Base-by-base conservation (phyloP, 2,888 invertebrate genomes). In the Drosophila austrosaltans region DNA sequence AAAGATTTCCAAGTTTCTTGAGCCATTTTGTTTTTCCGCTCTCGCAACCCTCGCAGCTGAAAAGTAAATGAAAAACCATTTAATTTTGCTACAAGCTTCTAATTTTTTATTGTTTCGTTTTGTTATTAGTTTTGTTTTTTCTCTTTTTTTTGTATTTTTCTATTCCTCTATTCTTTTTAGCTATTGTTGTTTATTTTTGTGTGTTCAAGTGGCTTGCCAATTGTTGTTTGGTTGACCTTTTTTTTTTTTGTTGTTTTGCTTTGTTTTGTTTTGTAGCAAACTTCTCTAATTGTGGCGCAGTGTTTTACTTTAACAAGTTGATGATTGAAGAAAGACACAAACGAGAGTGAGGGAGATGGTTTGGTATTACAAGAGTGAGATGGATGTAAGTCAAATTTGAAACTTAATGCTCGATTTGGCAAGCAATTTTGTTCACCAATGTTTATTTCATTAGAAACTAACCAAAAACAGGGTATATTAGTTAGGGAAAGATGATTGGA, bases 61-160 rank as follows among this genome's bases (percentile, higher is more conserved):
- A 61, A 20, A 48, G 63, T 63, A 59, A 59, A 64, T 57, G 59
- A 73, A 12, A 62, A 75, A 87, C 66, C 88, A 79, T 88, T 88
- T 85, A 86, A 86, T 80, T 77, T 85, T 59, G 78, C 80, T 82
- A 80, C 87, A 81, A 83, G 81, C 76, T 85, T 84, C 80, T 87
- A 80, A 87, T 83, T 86, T 78, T 87, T 74, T 87, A 86, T 85
- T 79, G 78, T 72, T 71, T 63, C 78, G 82, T 71, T 73, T 78
- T 87, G 74, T 82, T 80, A 77, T 82, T 79, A 63, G 70, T 68
- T 81, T 66, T 76, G 75, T 77, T 82, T 74, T 69, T 72, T 25
- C 66, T 39, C 66, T 56, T 73, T 66, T 22, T 10, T 25, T 6
- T 25, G 28, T 28, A 28, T 73, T 64, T 22, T 61, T 28, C 3